Conservation (phyloP, 2,113 vertebrate genomes). For the Macrotus californicus region DNA sequence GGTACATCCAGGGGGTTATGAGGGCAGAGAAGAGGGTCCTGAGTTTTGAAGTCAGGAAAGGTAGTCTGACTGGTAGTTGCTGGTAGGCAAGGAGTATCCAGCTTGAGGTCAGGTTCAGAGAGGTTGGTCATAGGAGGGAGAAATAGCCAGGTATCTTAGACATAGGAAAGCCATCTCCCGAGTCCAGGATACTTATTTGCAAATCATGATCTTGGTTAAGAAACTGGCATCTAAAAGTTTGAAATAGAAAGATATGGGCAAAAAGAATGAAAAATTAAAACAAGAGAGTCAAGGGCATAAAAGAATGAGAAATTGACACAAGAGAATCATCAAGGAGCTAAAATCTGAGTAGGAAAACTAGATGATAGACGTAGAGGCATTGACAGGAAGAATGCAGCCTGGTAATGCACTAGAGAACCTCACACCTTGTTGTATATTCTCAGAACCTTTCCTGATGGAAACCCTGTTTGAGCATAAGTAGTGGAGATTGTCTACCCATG, state of each 20-base stretch:
- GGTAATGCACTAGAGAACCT: not conserved
- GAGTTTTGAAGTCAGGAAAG: not conserved
- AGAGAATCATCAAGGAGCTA: not conserved
- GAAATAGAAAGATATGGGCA: not conserved
- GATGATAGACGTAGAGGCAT: rapidly evolving
- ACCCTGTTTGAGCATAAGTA: not conserved
- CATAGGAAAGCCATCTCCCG: not conserved
- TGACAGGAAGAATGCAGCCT: no score
- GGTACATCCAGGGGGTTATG: not conserved
- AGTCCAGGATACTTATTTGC: not conserved
- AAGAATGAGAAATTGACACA: not conserved
- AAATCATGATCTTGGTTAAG: not conserved
- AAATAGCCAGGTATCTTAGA: not conserved
- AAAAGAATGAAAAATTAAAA: not conserved
- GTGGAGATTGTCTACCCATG: not conserved
- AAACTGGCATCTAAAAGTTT: not conserved
- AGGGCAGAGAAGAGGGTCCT: not conserved
- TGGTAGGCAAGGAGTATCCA: no score
- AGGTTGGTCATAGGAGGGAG: not conserved
- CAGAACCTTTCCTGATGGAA: not conserved
- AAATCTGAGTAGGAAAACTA: not conserved
- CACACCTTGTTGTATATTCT: rapidly evolving
- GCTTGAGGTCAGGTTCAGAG: not conserved
- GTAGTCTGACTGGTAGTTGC: no score
- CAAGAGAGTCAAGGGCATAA: not conserved